Conservation (phyloP, 2,113 vertebrate genomes). For the Emberiza fucata region DNA sequence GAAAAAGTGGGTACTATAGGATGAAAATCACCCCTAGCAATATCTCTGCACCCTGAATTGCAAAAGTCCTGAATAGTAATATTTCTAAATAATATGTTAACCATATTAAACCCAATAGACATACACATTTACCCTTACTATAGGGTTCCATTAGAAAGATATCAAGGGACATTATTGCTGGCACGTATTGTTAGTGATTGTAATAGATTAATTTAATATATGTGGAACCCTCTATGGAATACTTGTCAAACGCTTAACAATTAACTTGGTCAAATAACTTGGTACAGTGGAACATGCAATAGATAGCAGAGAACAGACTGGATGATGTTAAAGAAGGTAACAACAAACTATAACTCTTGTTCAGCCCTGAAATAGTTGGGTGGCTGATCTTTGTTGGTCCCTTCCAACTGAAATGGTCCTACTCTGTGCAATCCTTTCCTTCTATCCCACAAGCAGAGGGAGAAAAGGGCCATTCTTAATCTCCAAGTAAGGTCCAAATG, state of each 20-base stretch:
- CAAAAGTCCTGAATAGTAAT: neutral
- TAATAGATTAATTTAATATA: neutral
- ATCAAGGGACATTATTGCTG: neutral
- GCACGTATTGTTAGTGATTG: neutral
- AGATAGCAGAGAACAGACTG: neutral
- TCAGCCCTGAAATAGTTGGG: neutral
- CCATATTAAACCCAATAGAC: neutral
- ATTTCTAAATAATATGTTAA: neutral
- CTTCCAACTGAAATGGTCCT: neutral
- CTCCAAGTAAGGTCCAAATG: neutral
- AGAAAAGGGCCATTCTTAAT: neutral
- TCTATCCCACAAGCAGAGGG: neutral
- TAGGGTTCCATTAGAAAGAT: neutral
- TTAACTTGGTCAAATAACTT: neutral
- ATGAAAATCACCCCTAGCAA: neutral
- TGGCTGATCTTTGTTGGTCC: neutral
- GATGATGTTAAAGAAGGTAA: neutral
- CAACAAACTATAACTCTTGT: neutral
- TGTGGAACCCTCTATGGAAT: neutral
- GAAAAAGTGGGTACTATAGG: neutral
- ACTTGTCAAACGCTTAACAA: neutral
- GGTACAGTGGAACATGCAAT: neutral
- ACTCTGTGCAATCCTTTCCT: neutral
- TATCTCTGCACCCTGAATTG: neutral
- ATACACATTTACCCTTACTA: neutral